Percentiles rank a stretch among this genome's conserved stretches.
Conservation (phyloP, 2,888 invertebrate genomes). For the Theristus sp. region DNA sequence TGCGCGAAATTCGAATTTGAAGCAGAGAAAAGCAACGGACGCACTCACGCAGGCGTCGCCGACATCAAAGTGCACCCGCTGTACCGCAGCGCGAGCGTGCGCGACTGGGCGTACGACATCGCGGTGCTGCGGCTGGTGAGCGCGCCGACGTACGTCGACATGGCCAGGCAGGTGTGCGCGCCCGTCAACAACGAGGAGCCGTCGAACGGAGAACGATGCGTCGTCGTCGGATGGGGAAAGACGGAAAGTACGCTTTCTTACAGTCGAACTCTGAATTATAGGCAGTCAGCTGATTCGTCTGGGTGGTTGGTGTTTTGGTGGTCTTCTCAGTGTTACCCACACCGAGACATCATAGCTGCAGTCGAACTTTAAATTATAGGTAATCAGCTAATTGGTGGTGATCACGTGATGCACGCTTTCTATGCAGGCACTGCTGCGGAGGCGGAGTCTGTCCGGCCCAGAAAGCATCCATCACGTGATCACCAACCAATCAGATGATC, state of each 20-base stretch:
- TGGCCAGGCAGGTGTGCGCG: not conserved
- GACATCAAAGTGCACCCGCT: not conserved
- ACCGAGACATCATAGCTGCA: too few relatives aligned
- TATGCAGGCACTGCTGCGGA: too few relatives aligned
- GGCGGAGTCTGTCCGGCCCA: too few relatives aligned
- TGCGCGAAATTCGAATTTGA: too few relatives aligned
- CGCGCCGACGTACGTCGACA: not conserved
- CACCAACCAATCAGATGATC: too few relatives aligned
- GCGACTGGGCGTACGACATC: constrained; percentile 1
- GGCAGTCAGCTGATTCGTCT: too few relatives aligned
- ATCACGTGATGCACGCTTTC: too few relatives aligned
- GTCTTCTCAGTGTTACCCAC: too few relatives aligned
- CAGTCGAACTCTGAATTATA: not conserved
- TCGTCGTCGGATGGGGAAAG: constrained; percentile 1
- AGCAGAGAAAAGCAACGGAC: too few relatives aligned
- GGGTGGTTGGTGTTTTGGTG: not conserved
- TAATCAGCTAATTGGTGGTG: not conserved
- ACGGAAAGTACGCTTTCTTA: not conserved
- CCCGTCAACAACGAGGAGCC: not conserved
- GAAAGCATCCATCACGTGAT: too few relatives aligned
- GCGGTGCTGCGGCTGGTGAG: not conserved
- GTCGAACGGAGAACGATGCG: not conserved
- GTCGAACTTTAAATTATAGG: not conserved
- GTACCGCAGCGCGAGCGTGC: not conserved
- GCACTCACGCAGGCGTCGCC: not conserved